phyloP scores from a whole-genome alignment of 2,797 vertebrate genomes.

The Sebastes vulpes region DNA sequence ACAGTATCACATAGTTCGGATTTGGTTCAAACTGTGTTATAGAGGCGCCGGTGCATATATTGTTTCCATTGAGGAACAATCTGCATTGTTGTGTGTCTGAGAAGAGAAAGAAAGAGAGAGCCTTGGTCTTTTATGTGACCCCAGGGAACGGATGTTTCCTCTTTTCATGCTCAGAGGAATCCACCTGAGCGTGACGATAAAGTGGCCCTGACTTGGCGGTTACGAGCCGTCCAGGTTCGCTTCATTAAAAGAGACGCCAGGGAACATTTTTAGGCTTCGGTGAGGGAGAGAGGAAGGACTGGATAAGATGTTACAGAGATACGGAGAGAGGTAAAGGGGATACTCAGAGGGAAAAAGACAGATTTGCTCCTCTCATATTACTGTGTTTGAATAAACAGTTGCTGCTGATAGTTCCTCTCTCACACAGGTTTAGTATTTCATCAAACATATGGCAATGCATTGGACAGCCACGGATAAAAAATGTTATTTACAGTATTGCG shows the following conservation, averaged over 20 bases:
- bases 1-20: conserved; percentile 12
- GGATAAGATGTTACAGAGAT: conserved; percentile 53
- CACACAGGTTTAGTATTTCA: conserved; percentile 54
- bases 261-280: conserved; percentile 38
- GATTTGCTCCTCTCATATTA: conserved; percentile 39
- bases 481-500: neutral
- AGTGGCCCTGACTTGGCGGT: conserved; percentile 40
- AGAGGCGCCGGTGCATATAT: neutral
- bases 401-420: conserved; percentile 47
- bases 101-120: conserved; percentile 36
- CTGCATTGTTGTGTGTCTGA: conserved; percentile 25
- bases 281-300: conserved; percentile 27
- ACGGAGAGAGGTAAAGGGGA: neutral
- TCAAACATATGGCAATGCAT: conserved; percentile 10
- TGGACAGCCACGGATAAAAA: neutral
- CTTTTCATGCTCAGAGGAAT: conserved; percentile 43
- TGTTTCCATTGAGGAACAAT: conserved; percentile 53
- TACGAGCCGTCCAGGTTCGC: conserved; percentile 50
- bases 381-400: conserved; percentile 54
- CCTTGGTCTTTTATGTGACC: conserved; percentile 35
- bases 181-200: conserved; percentile 64
- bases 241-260: conserved; percentile 60
- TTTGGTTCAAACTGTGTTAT: neutral
- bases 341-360: neutral
- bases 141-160: conserved; percentile 63